Base-by-base conservation (phyloP, 2,113 vertebrate species). In the Vidua macroura region DNA sequence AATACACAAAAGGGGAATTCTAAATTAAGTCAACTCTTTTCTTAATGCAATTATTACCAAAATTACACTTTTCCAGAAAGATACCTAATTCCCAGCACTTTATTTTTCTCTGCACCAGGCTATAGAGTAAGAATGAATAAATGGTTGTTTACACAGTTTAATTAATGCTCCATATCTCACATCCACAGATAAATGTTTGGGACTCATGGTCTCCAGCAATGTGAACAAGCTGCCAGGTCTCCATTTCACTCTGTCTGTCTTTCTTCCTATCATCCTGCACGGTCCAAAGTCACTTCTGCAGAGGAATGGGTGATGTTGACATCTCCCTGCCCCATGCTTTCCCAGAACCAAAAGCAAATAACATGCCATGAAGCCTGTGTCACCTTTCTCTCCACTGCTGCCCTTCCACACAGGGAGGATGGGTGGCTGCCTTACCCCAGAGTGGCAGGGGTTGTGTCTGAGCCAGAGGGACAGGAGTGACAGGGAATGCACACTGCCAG, bases 371-470 rank as follows among this genome's bases (percentile, higher is more conserved):
- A 22, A 73, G 25, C 35, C 11, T 16, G 11, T 52, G 22, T 13
- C 21, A 24, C 58, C 62, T 62, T 78, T 48, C 17, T n/a, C 9
- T 43, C 30, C 1, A 0, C 56, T 68, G 44, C 67, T 93, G 75
- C 41, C 63, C 52, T 82, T 69, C n/a, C 55, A 24, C 37, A 15
- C 0, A 10, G 19, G 49, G n/a, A 46, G 59, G 37, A 52, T 2
- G 6, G 13, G n/a, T 0, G 0, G 10, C 39, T 84, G 60, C 49
- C 28, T 72, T 30, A 15, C 18, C 35, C 33, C 0, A 0, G 14
- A 31, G 30, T 17, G 51, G 35, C 6, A 2, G 56, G 28, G 6
- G 25, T 55, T 3, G 12, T 68, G 55, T 37, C 56, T 80, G 43
- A 53, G 30, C 27, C 67, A 75, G 55, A 76, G 67, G 43, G 27